phyloP scores from a whole-genome alignment of 2,888 invertebrate genomes.

The Hydropsyche betteni region DNA sequence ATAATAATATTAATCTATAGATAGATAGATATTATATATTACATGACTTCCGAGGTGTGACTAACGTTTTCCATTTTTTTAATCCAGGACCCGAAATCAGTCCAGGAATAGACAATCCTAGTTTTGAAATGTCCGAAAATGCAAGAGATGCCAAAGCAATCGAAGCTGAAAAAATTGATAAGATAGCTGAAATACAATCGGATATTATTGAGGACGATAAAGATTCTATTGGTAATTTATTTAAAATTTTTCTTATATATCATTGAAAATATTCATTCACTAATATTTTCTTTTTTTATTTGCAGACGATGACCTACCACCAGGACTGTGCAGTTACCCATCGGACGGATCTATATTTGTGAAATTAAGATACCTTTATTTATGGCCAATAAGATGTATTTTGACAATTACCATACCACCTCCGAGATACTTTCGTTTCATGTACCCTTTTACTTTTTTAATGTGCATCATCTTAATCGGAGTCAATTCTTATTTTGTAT shows the following conservation, averaged over 20 bases:
- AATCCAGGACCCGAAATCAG: neutral
- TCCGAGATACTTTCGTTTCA: constrained; percentile 66
- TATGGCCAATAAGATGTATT: constrained; percentile 76
- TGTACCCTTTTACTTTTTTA: constrained; percentile 81
- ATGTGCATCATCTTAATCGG: constrained; percentile 91
- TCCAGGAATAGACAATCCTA: neutral
- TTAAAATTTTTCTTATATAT: neutral
- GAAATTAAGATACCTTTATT: constrained; percentile 73
- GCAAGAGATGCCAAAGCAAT: neutral
- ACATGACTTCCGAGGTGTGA: too few species aligned
- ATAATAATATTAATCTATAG: too few species aligned
- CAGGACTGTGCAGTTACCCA: constrained; percentile 63
- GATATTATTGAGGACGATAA: too few species aligned
- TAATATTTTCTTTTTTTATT: neutral
- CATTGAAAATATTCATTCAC: constrained; percentile 31
- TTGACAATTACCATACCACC: constrained; percentile 78
- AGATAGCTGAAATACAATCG: too few species aligned
- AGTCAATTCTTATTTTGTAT: constrained; percentile 82
- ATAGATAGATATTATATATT: too few species aligned
- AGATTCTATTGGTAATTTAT: too few species aligned
- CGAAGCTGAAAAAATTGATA: neutral
- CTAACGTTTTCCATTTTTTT: too few species aligned
- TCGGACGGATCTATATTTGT: constrained; percentile 55
- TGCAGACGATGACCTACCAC: neutral
- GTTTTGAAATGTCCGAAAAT: constrained; percentile 48